phyloP scores from a whole-genome alignment of 1,140 invertebrate genomes.

The Cydia amplana region DNA sequence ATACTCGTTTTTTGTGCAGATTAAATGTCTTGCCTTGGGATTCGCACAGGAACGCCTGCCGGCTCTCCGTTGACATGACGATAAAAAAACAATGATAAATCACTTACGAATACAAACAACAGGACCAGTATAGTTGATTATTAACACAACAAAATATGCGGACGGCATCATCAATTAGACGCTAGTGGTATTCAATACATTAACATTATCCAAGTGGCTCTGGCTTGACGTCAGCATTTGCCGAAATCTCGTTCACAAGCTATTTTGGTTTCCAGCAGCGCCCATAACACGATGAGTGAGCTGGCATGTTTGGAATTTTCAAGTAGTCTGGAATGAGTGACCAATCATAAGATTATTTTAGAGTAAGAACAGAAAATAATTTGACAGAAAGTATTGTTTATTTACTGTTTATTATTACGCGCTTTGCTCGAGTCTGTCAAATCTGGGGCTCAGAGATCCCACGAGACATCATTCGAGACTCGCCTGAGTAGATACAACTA shows the following conservation, averaged over 20 bases:
- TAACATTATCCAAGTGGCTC: constrained; percentile 57
- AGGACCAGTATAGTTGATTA: constrained; percentile 2
- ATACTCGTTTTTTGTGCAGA: constrained; percentile 24
- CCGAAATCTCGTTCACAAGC: constrained; percentile 49
- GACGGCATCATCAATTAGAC: not conserved
- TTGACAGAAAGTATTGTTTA: not conserved
- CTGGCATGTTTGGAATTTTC: constrained; percentile 55
- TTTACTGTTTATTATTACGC: not conserved
- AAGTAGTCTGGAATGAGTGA: constrained; percentile 47
- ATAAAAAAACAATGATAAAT: constrained; percentile 21
- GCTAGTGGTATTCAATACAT: constrained; percentile 8
- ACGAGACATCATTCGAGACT: constrained; percentile 16
- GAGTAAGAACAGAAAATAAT: constrained; percentile 34
- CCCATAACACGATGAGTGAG: constrained; percentile 56
- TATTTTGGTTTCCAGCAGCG: constrained; percentile 55
- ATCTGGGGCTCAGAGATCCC: not conserved
- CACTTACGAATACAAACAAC: not conserved
- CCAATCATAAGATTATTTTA: constrained; percentile 39
- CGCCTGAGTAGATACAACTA: constrained; percentile 24
- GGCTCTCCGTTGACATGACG: not conserved
- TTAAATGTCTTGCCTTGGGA: constrained; percentile 19
- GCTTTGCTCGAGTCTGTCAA: not conserved
- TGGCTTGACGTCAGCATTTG: constrained; percentile 55
- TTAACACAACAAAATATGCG: not conserved
- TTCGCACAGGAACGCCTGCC: constrained; percentile 7